Conservation (phyloP, 2,888 invertebrate species). For the Leucophenga maculata region DNA sequence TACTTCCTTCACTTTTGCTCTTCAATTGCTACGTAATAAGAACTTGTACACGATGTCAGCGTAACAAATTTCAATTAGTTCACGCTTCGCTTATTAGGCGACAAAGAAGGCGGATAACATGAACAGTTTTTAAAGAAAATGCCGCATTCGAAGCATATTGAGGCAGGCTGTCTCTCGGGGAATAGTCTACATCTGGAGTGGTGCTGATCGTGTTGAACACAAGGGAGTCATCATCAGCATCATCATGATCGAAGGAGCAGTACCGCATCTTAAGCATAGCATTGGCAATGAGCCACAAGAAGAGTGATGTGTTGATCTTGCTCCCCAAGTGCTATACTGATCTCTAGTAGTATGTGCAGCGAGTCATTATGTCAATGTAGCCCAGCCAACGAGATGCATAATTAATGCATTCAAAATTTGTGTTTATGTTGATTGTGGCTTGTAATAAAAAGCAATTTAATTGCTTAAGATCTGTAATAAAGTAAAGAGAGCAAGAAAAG, state of each 20-base stretch:
- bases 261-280: background rate
- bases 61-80: slow-evolving; percentile 68
- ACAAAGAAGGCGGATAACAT: slow-evolving; percentile 33
- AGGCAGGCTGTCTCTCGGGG: slow-evolving; percentile 4
- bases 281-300: slow-evolving; percentile 46
- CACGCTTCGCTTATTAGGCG: slow-evolving; percentile 65
- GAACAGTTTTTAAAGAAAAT: slow-evolving; percentile 56
- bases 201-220: too few relatives aligned
- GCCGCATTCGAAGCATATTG: slow-evolving; percentile 43
- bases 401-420: slow-evolving; percentile 58
- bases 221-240: too few relatives aligned
- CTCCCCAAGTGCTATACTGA: slow-evolving; percentile 12
- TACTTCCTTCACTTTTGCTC: background rate
- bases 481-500: slow-evolving; percentile 31
- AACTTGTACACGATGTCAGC: slow-evolving; percentile 63
- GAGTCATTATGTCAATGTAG: slow-evolving; percentile 24
- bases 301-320: slow-evolving; percentile 38
- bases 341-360: slow-evolving; percentile 22
- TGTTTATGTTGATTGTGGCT: slow-evolving; percentile 50
- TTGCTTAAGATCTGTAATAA: background rate
- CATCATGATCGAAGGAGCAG: too few relatives aligned
- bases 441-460: slow-evolving; percentile 42
- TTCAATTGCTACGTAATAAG: slow-evolving; percentile 42
- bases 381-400: slow-evolving; percentile 40
- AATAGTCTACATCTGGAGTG: slow-evolving; percentile 17